Evolutionary conservation across 2,888 invertebrate genomes (phyloP), one percentile per base, ranked within the genome.

Genomic region (Philhelius pedissequus): DNA sequence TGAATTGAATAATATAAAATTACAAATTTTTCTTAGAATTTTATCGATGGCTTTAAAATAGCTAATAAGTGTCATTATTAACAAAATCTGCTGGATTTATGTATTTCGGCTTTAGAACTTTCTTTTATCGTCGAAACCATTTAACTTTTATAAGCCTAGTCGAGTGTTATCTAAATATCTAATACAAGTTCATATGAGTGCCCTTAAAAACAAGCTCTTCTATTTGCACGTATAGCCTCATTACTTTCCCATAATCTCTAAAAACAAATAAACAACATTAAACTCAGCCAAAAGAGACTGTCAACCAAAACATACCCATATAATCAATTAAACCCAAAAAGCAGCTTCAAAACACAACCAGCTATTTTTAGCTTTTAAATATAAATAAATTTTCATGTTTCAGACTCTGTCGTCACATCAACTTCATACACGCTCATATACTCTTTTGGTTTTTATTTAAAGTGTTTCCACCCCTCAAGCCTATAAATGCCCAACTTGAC

Each of bases 401-500:
- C 22, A 25, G 22, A 7, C 15, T n/a, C n/a, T 25, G 48, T 4
- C 25, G 48, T 48, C 13, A 48, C 7, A 25, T 22, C n/a, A 48
- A 48, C 13, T 22, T 22, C 22, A 22, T 22, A 48, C 4, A 4
- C n/a, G 2, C 1, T 13, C 13, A 1, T n/a, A 13, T 13, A 20
- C 7, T 7, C 13, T 25, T 48, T 13, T 48, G 4, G 40, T 18
- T 7, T 40, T 18, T 40, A 40, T 18, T 11, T 20, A 45, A 48
- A 48, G 6, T 22, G 7, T 13, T 13, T 43, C 64, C 76, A 71
- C 56, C 58, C 69, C 45, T 22, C 8, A 15, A 60, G 27, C 22
- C 11, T n/a, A 25, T 40, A 62, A 75, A 73, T 74, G 69, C 43
- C 69, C 74, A 79, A 83, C 79, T 83, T 83, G 83, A 83, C 78